Conservation (phyloP, 2,888 invertebrate species). For the Noctua fimbriata region DNA sequence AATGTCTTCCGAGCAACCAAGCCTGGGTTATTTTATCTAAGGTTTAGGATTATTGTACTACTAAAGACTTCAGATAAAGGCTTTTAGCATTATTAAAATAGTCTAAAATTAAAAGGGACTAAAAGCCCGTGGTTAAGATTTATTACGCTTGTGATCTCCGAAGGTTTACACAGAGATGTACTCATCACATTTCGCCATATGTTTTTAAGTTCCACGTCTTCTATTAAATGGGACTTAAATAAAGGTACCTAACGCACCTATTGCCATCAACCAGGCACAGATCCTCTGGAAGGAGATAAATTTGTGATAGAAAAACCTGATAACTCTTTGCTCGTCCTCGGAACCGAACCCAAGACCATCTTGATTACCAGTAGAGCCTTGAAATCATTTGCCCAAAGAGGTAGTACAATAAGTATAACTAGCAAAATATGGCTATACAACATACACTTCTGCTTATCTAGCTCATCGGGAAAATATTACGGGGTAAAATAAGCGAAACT, state of each 20-base stretch:
- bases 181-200: background rate
- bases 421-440: background rate
- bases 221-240: background rate
- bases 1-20: constrained; percentile 36
- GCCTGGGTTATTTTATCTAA: constrained; percentile 20
- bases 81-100: background rate
- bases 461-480: background rate
- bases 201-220: background rate
- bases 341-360: background rate
- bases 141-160: background rate
- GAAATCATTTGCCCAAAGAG: background rate
- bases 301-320: background rate
- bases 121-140: background rate
- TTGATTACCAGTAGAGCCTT: background rate
- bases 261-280: background rate
- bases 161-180: background rate
- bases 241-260: background rate
- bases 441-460: background rate
- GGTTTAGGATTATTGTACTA: background rate
- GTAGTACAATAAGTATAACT: background rate
- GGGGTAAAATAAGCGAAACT: background rate
- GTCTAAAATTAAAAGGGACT: background rate
- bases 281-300: background rate
- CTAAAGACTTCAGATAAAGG: background rate
- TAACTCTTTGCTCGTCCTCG: background rate